Conservation (phyloP, 1,140 invertebrate genomes). For the Orchesella cincta region DNA sequence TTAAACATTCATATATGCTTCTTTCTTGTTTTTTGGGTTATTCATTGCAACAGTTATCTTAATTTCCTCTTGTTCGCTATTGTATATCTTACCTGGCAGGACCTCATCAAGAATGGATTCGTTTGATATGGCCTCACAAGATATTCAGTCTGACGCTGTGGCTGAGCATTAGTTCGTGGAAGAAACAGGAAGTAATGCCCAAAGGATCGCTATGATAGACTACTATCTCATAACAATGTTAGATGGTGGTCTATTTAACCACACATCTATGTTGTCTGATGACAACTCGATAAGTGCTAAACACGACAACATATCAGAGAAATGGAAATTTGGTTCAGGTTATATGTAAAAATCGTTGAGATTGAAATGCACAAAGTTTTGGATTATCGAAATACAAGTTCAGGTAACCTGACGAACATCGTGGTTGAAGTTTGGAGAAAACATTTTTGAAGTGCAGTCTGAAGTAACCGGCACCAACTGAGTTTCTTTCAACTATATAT, state of each 20-base stretch:
- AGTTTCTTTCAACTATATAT: constrained; percentile 92
- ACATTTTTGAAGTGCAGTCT: constrained; percentile 67
- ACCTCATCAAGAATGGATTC: constrained; percentile 42
- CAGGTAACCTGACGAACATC: constrained; percentile 75
- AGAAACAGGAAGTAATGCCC: constrained; percentile 33
- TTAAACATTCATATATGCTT: no score
- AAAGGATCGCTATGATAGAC: constrained; percentile 31
- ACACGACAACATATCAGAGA: no score
- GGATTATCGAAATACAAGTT: constrained; percentile 59
- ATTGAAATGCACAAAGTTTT: background rate
- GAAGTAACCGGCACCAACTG: constrained; percentile 63
- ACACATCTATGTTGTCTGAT: no score
- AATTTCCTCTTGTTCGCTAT: constrained; percentile 33
- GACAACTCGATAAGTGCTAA: no score
- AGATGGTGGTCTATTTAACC: no score
- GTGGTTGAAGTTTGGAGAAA: constrained; percentile 96
- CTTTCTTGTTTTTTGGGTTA: background rate
- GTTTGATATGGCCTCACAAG: constrained; percentile 27
- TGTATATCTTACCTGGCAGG: constrained; percentile 45
- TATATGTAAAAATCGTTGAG: background rate
- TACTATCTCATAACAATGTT: no score
- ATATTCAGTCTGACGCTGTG: constrained; percentile 40
- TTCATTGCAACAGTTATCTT: background rate
- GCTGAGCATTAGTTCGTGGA: constrained; percentile 47
- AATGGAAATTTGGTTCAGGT: no score